Conservation (phyloP, 1,140 invertebrate genomes). For the Aleiodes sp. region DNA sequence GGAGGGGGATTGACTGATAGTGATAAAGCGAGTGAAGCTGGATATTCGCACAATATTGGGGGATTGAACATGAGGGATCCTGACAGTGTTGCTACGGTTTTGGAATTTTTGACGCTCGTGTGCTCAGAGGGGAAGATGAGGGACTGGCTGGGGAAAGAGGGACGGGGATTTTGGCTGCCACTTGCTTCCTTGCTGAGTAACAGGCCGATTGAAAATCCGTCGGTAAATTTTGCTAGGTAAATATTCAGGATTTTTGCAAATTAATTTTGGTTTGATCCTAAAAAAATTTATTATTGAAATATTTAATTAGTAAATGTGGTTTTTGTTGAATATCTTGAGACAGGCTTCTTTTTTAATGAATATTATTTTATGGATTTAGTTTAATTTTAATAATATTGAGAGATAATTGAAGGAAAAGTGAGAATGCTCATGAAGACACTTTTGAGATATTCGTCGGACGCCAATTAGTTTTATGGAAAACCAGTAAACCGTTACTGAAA, state of each 20-base stretch:
- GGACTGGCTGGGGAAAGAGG: constrained; percentile 86
- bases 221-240: constrained; percentile 64
- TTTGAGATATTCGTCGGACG: too few species aligned
- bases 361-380: too few species aligned
- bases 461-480: too few species aligned
- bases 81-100: constrained; percentile 71
- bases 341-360: too few species aligned
- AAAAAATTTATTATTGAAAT: too few species aligned
- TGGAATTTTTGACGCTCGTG: constrained; percentile 83
- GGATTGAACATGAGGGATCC: constrained; percentile 63
- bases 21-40: constrained; percentile 60
- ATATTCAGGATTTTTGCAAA: not conserved
- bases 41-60: constrained; percentile 30
- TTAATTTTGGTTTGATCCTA: too few species aligned
- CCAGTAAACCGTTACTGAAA: too few species aligned
- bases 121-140: constrained; percentile 83
- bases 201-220: constrained; percentile 59
- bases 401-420: too few species aligned
- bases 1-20: constrained; percentile 59
- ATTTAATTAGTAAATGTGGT: too few species aligned
- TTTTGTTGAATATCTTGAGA: too few species aligned
- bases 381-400: too few species aligned
- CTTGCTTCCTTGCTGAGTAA: constrained; percentile 80
- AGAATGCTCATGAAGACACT: too few species aligned
- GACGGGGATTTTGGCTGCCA: constrained; percentile 84